Conservation (phyloP, 2,113 vertebrate species). For the Cryptotis parvus region DNA sequence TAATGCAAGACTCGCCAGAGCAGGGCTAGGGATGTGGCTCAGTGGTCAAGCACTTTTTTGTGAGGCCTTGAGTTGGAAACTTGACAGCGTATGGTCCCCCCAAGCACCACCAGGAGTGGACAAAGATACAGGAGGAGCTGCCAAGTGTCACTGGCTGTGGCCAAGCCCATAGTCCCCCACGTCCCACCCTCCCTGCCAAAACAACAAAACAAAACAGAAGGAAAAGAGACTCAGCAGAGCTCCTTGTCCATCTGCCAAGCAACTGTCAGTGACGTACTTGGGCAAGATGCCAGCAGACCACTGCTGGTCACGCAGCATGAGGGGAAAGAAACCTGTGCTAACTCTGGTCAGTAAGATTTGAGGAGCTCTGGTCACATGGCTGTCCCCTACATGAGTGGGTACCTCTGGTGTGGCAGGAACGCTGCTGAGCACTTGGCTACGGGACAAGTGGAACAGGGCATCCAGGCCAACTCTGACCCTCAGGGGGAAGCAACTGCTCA, state of each 20-base stretch:
- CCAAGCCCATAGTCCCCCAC: too few species aligned
- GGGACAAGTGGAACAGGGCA: background rate
- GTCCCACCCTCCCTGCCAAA: too few species aligned
- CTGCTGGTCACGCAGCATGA: background rate
- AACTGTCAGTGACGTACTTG: background rate
- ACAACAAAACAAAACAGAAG: too few species aligned
- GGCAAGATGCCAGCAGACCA: background rate
- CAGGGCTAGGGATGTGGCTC: too few species aligned
- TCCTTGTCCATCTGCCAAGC: background rate
- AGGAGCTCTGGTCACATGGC: background rate
- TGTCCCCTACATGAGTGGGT: background rate
- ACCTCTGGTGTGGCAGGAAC: background rate
- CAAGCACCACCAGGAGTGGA: too few species aligned
- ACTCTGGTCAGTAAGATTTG: background rate
- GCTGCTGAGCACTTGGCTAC: background rate
- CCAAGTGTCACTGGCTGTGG: too few species aligned
- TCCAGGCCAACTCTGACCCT: background rate
- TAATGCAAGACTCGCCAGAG: background rate
- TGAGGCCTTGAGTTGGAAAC: too few species aligned
- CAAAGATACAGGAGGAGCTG: too few species aligned
- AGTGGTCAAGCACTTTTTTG: too few species aligned
- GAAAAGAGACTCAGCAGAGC: background rate
- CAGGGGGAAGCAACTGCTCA: background rate
- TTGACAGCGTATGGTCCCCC: too few species aligned
- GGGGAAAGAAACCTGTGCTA: background rate